phyloP scores from a whole-genome alignment of 2,797 vertebrate species.

The Fistularia tabacaria region DNA sequence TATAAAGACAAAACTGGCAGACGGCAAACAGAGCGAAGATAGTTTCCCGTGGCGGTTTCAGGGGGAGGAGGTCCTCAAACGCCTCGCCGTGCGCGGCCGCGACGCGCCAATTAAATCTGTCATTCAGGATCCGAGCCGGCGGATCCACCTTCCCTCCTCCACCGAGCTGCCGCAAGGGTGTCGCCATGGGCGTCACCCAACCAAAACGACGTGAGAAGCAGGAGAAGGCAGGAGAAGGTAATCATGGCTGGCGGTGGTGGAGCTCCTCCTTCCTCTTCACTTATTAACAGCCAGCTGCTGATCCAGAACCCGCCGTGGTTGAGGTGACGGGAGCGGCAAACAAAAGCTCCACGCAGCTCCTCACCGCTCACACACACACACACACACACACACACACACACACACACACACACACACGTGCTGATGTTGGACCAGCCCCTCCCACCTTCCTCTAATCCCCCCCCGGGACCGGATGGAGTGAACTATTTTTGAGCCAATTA shows the following conservation, averaged over 20 bases:
- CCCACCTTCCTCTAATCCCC: slow-evolving; percentile 20
- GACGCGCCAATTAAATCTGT: no score
- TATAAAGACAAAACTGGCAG: slow-evolving; percentile 6
- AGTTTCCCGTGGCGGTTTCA: not conserved
- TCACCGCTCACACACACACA: not conserved
- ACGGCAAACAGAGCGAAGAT: slow-evolving; percentile 6
- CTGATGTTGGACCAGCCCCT: slow-evolving; percentile 26
- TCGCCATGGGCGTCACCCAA: no score
- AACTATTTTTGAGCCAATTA: slow-evolving; percentile 59
- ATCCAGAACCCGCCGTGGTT: slow-evolving; percentile 25
- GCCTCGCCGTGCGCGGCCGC: no score
- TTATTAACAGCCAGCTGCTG: slow-evolving; percentile 37
- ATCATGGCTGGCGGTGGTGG: slow-evolving; percentile 32
- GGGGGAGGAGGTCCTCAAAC: no score
- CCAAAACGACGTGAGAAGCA: slow-evolving; percentile 4
- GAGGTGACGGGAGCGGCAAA: slow-evolving; percentile 34
- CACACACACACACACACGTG: not conserved
- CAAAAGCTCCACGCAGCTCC: slow-evolving; percentile 21
- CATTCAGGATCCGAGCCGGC: no score
- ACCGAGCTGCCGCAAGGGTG: no score
- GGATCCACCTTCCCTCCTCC: no score
- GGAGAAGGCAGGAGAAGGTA: slow-evolving; percentile 12
- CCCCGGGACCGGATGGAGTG: slow-evolving; percentile 36
- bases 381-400: slow-evolving; percentile 2
- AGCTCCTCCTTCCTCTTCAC: slow-evolving; percentile 29